Base-by-base conservation (phyloP, 2,888 invertebrate genomes). In the Endotricha flammealis region DNA sequence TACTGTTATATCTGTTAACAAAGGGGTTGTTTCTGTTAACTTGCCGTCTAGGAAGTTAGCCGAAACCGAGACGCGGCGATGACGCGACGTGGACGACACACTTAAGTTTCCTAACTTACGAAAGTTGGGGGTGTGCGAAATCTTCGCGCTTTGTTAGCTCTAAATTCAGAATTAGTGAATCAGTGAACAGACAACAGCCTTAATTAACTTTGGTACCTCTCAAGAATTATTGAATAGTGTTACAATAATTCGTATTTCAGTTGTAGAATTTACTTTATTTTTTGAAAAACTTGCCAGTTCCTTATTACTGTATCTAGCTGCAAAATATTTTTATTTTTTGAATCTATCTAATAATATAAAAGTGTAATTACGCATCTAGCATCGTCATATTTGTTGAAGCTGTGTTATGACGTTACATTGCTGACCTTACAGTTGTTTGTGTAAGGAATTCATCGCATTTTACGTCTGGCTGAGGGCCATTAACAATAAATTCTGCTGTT, bases 401-500 rank as follows among this genome's bases (percentile, higher is more conserved):
- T n/a, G n/a, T n/a, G n/a, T n/a, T n/a, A n/a, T n/a, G n/a, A n/a
- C n/a, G n/a, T n/a, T 39, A 32, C 39, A 32, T 42, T 41, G 38
- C 32, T 38, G 33, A 32, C 41, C 43, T 44, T 51, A 45, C 52
- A 50, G 54, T 59, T 65, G 65, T 73, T 65, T 67, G 60, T 52
- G 59, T 57, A 60, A 62, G 64, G 60, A 72, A 71, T 79, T 66
- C 65, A 68, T 67, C 57, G 67, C 69, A 50, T 67, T 72, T 68
- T 70, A 64, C 65, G 73, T 75, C 71, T 66, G 61, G 61, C 64
- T 64, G 55, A 60, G 65, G 68, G 61, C 71, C 64, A 75, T 77
- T 81, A 78, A 74, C 78, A 65, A 80, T 81, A 81, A 83, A 83
- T 82, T 72, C 60, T 56, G 60, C 58, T 72, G 77, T 78, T 81